Base-by-base conservation (phyloP, 2,888 invertebrate species). In the Neria commutata region DNA sequence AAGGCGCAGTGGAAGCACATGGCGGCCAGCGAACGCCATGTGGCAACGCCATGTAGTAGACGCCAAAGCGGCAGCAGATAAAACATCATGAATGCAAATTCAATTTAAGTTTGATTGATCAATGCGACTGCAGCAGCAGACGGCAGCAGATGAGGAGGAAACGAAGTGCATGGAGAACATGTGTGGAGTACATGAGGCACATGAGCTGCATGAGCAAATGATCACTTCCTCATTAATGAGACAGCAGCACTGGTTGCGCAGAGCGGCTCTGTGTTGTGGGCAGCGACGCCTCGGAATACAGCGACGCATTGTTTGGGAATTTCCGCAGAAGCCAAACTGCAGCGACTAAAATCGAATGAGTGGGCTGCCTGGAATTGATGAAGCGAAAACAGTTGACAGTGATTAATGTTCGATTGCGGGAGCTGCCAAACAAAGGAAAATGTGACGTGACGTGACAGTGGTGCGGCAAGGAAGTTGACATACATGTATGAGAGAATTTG, bases 101-200 rank as follows among this genome's bases (percentile, higher is more conserved):
- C 67, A 68, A 66, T 68, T 67, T 68, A 72, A 74, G n/a, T n/a
- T 69, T 75, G 76, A 74, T 76, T 75, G 74, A 76, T 76, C 68
- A 71, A 67, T 65, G 55, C 19, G 16, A 34, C 52, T 29, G 26
- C 40, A 52, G 16, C 21, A 54, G 54, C 37, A 46, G 23, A 23
- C 19, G 6, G 42, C 6, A 5, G 42, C 17, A 19, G 19, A 17
- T 17, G 6, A 19, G 6, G n/a, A n/a, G n/a, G n/a, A n/a, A n/a
- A n/a, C n/a, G n/a, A 17, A 19, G 21, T 19, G 42, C 2, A 42
- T 4, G 42, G 5, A 42, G 6, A 19, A n/a, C n/a, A n/a, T n/a
- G n/a, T n/a, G n/a, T 16, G 17, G 29, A 25, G n/a, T 26, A 8
- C 29, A 29, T 50, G 33, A 33, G 34, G 14, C 33, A 49, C 29